Conservation (phyloP, 2,113 vertebrate species). For the Hippoglossus stenolepis region DNA sequence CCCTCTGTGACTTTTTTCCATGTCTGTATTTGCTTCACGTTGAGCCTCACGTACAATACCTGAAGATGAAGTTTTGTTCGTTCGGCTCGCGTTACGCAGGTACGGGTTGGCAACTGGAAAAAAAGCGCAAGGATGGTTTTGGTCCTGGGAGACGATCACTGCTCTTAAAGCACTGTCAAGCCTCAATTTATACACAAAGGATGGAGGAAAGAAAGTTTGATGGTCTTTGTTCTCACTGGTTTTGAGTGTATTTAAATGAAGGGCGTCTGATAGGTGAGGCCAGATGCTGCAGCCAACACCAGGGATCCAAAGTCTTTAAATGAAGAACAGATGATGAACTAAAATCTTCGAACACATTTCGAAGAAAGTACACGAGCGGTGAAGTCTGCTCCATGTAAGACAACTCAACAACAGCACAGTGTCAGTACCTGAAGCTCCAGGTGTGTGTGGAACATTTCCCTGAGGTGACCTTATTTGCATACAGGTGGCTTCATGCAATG, state of each 20-base stretch:
- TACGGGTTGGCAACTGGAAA: constrained; percentile 87
- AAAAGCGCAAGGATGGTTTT: constrained; percentile 9
- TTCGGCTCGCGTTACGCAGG: constrained; percentile 99
- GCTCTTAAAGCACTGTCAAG: not conserved
- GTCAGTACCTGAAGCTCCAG: constrained; percentile 37
- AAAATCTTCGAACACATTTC: too few relatives aligned
- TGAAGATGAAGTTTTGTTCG: constrained; percentile 99
- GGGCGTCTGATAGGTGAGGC: not conserved
- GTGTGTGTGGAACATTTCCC: constrained; percentile 23
- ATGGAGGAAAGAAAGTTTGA: not conserved
- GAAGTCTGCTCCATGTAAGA: not conserved
- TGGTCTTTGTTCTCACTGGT: not conserved
- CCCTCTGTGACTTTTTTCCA: constrained; percentile 43
- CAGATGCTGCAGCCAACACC: constrained; percentile 15
- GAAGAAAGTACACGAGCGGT: too few relatives aligned
- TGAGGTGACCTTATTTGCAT: constrained; percentile 68
- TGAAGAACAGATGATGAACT: not conserved
- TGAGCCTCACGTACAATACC: constrained; percentile 99
- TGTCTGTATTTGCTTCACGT: constrained; percentile 95
- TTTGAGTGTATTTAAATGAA: not conserved
- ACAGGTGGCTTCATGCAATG: constrained; percentile 60
- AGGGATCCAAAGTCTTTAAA: not conserved
- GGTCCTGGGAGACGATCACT: not conserved
- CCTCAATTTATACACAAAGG: constrained; percentile 1
- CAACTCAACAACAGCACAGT: not conserved